Percentiles rank a stretch among this genome's conserved stretches.
Evolutionary conservation across 2,888 invertebrate genomes (phyloP).

Genomic region (Cerastoderma edule): DNA sequence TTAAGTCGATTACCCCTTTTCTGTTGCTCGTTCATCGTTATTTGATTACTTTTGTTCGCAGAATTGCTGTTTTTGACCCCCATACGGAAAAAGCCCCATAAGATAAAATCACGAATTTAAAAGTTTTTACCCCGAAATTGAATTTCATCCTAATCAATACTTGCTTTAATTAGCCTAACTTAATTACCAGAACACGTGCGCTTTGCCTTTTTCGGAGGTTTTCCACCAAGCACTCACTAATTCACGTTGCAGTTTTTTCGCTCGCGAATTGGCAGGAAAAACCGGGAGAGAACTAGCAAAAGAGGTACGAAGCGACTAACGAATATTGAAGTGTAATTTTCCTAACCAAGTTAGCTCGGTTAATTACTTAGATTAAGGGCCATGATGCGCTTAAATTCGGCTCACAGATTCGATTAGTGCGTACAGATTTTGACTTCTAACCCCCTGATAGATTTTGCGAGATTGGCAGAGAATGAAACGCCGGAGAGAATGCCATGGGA

Average conservation of each 20-base stretch:
- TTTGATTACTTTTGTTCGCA: conserved; percentile 7
- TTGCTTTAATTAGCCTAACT: conserved; percentile 59
- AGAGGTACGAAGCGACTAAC: conserved; percentile 51
- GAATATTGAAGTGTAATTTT: conserved; percentile 62
- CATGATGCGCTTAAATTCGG: conserved; percentile 63
- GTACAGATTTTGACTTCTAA: conserved; percentile 66
- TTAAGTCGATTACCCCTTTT: conserved; percentile 8
- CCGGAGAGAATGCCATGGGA: conserved; percentile 50
- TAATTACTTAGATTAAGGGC: conserved; percentile 62
- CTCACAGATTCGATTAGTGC: conserved; percentile 57
- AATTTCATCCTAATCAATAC: conserved; percentile 56
- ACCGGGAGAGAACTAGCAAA: conserved; percentile 24
- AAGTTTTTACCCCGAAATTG: conserved; percentile 47
- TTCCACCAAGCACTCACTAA: conserved; percentile 36
- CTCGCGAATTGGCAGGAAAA: conserved; percentile 36
- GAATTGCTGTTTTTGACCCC: conserved; percentile 26
- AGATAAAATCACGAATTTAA: conserved; percentile 44
- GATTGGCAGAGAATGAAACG: conserved; percentile 39
- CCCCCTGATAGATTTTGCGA: conserved; percentile 59
- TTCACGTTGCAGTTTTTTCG: conserved; percentile 39
- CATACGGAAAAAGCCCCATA: conserved; percentile 33
- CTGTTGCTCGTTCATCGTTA: conserved; percentile 9
- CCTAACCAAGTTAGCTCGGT: conserved; percentile 56
- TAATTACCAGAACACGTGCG: conserved; percentile 38
- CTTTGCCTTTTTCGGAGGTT: conserved; percentile 34